These are phyloP conservation scores for Pseudeuparius sepicola DNA, from an alignment of 2,888 invertebrate species.

Conservation along the genomic window DNA sequence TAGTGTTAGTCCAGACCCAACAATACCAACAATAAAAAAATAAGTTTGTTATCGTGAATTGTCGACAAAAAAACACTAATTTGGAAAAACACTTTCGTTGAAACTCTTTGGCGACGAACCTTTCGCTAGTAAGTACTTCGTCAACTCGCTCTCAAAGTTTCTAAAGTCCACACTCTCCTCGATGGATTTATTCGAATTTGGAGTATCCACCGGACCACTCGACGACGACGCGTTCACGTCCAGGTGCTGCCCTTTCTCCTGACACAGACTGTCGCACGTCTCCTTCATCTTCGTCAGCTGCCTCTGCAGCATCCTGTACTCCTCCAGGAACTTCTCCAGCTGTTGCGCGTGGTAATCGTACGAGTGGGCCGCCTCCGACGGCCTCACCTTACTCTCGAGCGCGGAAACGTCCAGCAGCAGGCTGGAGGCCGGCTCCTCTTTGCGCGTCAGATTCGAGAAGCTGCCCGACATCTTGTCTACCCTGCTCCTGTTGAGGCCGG, in stretches of 20 bases:
- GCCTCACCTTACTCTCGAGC: constrained; percentile 37
- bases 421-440: constrained; percentile 43
- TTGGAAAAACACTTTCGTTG: constrained; percentile 24
- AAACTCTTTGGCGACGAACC: constrained; percentile 27
- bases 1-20: too few relatives aligned
- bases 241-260: constrained; percentile 32
- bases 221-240: constrained; percentile 6
- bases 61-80: too few relatives aligned
- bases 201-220: constrained; percentile 35
- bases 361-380: constrained; percentile 35
- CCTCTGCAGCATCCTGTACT: constrained; percentile 66
- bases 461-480: constrained; percentile 54
- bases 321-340: constrained; percentile 67
- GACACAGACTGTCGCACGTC: constrained; percentile 58
- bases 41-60: too few relatives aligned
- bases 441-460: constrained; percentile 56
- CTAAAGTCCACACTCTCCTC: constrained; percentile 41
- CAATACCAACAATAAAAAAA: too few relatives aligned
- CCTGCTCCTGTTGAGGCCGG: constrained; percentile 33
- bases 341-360: constrained; percentile 74
- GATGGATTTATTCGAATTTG: constrained; percentile 35
- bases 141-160: constrained; percentile 46
- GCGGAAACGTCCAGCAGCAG: constrained; percentile 52
- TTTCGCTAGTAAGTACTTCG: constrained; percentile 34
- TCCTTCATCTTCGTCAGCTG: constrained; percentile 74